A percentile compares a stretch with the other conserved stretches of the same genome.
Evolutionary conservation across 2,113 vertebrate species (phyloP).

Genomic region (Lipophrys pholis): DNA sequence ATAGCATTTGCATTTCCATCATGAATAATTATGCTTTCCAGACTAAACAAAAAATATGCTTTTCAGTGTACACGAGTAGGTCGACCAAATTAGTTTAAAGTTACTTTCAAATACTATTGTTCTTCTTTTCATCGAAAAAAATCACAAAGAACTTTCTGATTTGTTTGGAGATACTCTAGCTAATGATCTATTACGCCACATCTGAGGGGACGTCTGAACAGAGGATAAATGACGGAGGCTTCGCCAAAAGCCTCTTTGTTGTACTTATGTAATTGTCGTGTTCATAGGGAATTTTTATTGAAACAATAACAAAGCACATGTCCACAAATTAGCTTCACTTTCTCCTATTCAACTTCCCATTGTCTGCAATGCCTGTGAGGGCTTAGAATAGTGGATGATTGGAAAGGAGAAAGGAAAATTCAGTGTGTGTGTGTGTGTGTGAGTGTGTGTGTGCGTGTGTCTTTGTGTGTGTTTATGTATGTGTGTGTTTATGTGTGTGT

Average conservation of each 20-base stretch:
- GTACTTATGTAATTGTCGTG: conserved; percentile 76
- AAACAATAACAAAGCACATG: conserved; percentile 79
- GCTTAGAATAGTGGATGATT: conserved; percentile 75
- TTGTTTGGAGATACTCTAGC: conserved; percentile 40
- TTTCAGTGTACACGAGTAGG: neutral
- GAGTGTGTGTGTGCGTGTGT: conserved; percentile 40
- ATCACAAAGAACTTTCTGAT: conserved; percentile 48
- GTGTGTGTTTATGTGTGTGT: conserved; percentile 3
- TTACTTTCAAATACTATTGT: conserved; percentile 24
- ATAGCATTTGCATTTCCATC: no score
- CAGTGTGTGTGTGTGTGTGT: conserved; percentile 33
- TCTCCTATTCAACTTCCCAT: conserved; percentile 72
- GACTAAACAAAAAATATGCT: no score
- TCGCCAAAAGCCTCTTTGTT: conserved; percentile 74
- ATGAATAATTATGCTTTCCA: no score
- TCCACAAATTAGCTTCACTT: conserved; percentile 78
- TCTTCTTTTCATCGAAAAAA: conserved; percentile 44
- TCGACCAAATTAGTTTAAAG: conserved; percentile 33
- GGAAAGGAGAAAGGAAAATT: conserved; percentile 67
- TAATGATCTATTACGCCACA: conserved; percentile 62
- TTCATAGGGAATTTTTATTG: conserved; percentile 77
- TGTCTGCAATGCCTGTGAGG: conserved; percentile 76
- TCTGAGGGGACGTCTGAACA: conserved; percentile 63
- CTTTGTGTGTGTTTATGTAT: conserved; percentile 29
- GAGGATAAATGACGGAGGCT: conserved; percentile 53